Conservation (phyloP, 2,797 vertebrate species). For the Pseudomugil tenellus region DNA sequence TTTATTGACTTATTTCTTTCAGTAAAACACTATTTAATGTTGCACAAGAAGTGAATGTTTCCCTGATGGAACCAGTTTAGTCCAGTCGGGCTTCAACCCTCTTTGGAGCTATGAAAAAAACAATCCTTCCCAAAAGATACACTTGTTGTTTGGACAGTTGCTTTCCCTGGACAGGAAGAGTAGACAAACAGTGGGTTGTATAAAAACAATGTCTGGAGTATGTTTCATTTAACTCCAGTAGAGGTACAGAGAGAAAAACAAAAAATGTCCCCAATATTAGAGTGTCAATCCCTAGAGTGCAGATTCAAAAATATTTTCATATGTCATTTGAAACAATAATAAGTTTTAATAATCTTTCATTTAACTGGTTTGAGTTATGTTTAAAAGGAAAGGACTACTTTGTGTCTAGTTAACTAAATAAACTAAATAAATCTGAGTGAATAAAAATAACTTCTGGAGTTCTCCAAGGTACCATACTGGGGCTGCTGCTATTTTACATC, state of each 20-base stretch:
- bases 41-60: slow-evolving; percentile 18
- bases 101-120: slow-evolving; percentile 58
- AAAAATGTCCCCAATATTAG: slow-evolving; percentile 12
- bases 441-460: too few relatives aligned
- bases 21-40: slow-evolving; percentile 5
- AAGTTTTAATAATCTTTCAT: neutral
- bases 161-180: slow-evolving; percentile 63
- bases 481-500: too few relatives aligned
- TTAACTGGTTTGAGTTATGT: too few relatives aligned
- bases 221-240: slow-evolving; percentile 32
- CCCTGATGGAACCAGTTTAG: slow-evolving; percentile 33
- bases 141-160: slow-evolving; percentile 73
- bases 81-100: slow-evolving; percentile 36
- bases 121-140: slow-evolving; percentile 51
- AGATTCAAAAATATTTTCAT: neutral
- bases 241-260: slow-evolving; percentile 10
- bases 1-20: neutral
- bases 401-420: too few relatives aligned
- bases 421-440: too few relatives aligned
- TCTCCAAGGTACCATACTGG: too few relatives aligned
- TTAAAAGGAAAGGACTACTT: too few relatives aligned
- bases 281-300: slow-evolving; percentile 2
- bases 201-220: slow-evolving; percentile 41
- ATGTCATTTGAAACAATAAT: neutral
- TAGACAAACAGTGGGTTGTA: slow-evolving; percentile 61